phyloP scores from a whole-genome alignment of 2,113 vertebrate genomes.

The Ornithorhynchus anatinus region DNA sequence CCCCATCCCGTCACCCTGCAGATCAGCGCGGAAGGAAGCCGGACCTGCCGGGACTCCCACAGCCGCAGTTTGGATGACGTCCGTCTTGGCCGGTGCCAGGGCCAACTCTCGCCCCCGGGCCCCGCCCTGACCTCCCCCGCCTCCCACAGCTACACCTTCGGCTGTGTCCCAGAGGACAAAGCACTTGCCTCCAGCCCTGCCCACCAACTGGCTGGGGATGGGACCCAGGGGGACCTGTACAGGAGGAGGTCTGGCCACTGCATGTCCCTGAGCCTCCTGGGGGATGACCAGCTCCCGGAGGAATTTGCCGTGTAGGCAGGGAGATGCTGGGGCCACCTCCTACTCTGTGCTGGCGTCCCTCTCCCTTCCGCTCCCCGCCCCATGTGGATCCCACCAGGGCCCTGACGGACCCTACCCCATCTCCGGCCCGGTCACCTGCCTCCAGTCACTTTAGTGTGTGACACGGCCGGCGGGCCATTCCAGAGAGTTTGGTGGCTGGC shows the following conservation, averaged over 20 bases:
- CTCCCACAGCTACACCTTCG: constrained; percentile 77
- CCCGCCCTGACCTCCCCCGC: constrained; percentile 65
- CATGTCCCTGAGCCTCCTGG: constrained; percentile 78
- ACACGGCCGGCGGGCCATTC: too few relatives aligned
- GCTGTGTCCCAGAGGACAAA: constrained; percentile 63
- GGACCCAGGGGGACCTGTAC: constrained; percentile 75
- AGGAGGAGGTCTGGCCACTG: constrained; percentile 79
- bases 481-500: too few relatives aligned
- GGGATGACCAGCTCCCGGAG: constrained; percentile 75
- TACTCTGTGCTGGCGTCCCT: too few relatives aligned
- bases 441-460: too few relatives aligned
- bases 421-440: too few relatives aligned
- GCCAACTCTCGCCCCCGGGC: constrained; percentile 41
- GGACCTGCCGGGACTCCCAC: constrained; percentile 63
- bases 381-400: too few relatives aligned
- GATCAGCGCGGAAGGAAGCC: constrained; percentile 51
- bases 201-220: constrained; percentile 67
- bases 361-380: too few relatives aligned
- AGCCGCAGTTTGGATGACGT: constrained; percentile 80
- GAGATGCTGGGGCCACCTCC: too few relatives aligned
- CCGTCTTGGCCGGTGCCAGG: constrained; percentile 55
- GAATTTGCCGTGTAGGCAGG: constrained; percentile 79
- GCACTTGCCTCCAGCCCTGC: constrained; percentile 62
- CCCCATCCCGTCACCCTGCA: constrained; percentile 7
- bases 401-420: too few relatives aligned